These are phyloP conservation scores for Notarius quadriscutis DNA, from an alignment of 2,113 vertebrate genomes.

Conservation along the genomic window DNA sequence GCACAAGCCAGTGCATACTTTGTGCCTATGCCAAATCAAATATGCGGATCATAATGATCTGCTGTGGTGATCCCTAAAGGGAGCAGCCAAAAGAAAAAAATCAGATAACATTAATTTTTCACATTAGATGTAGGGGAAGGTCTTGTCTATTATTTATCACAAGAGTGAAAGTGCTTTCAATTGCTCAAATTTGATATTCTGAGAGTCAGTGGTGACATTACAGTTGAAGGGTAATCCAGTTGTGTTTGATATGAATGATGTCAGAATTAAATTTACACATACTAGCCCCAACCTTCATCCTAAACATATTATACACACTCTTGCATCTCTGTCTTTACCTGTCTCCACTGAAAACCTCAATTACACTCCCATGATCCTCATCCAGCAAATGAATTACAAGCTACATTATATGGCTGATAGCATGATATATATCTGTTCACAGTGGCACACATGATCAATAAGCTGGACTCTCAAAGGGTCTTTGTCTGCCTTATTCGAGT, in stretches of 20 bases:
- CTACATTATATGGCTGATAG: not conserved
- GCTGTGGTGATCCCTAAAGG: too few relatives aligned
- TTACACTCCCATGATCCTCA: not conserved
- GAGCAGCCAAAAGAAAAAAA: too few relatives aligned
- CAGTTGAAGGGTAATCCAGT: not conserved
- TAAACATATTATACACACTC: not conserved
- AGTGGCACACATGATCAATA: not conserved
- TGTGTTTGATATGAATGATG: not conserved
- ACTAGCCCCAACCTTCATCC: not conserved
- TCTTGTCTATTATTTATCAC: conserved; percentile 5
- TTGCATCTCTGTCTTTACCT: not conserved
- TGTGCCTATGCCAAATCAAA: too few relatives aligned
- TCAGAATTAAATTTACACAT: not conserved
- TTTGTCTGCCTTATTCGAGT: not conserved
- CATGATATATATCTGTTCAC: not conserved
- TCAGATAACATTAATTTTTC: not conserved
- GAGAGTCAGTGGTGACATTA: not conserved
- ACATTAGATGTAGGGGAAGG: not conserved
- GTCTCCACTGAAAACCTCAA: not conserved
- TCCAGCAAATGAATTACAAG: not conserved
- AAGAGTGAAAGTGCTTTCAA: not conserved
- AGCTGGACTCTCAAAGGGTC: not conserved
- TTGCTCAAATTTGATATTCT: not conserved
- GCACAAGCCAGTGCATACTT: too few relatives aligned
- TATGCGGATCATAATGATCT: too few relatives aligned